Conservation (phyloP, 2,797 vertebrate species). For the Choloepus didactylus region DNA sequence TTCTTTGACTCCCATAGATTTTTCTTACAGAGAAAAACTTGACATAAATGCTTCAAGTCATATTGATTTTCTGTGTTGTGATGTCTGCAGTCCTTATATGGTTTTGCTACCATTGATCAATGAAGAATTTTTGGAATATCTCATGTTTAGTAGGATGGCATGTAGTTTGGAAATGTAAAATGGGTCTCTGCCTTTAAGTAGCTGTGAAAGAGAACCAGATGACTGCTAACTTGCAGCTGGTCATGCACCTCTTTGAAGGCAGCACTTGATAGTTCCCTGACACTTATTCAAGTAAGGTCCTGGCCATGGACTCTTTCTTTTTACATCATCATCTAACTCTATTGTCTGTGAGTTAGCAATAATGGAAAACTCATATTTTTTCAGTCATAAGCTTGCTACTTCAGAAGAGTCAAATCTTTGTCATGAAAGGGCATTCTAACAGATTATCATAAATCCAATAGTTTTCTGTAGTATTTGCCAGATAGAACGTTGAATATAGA, state of each 20-base stretch:
- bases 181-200: neutral
- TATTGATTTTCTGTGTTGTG: constrained; percentile 16
- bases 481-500: neutral
- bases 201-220: constrained; percentile 21
- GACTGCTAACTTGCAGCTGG: neutral
- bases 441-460: neutral
- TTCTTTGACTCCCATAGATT: neutral
- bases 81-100: neutral
- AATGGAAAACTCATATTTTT: neutral
- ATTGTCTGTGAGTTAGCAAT: neutral
- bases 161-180: constrained; percentile 35
- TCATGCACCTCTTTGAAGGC: constrained; percentile 6
- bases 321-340: neutral
- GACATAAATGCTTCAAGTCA: neutral
- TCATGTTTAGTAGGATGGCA: neutral
- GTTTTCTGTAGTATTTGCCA: constrained; percentile 2
- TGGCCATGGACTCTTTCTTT: neutral
- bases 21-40: neutral
- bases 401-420: constrained; percentile 22
- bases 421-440: neutral
- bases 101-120: neutral
- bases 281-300: neutral
- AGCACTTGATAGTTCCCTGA: constrained; percentile 22
- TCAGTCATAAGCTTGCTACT: neutral
- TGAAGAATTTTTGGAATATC: neutral